Base-by-base conservation (phyloP, 2,888 invertebrate genomes). In the Deladenus siricidicola region DNA sequence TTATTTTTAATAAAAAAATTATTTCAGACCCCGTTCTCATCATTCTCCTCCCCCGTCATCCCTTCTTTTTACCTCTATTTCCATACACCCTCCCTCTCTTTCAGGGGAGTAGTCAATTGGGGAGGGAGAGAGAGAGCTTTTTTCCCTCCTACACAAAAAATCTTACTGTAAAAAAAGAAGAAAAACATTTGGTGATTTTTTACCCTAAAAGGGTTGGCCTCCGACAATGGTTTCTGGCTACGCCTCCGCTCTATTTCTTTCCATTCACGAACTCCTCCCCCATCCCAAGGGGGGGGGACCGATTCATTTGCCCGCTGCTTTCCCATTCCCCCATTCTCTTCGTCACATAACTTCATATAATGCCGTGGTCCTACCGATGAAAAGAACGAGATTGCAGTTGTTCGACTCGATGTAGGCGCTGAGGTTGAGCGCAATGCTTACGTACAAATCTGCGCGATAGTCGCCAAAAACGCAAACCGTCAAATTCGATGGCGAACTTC, bases 381-480 rank as follows among this genome's bases (percentile, higher is more conserved):
- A 59, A 29, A 59, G 19, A 26, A 58, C 58, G 34, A 59, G 23
- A 43, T 60, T 45, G 49, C 59, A 59, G 4, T 59, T 59, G 30
- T 59, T 28, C 10, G 43, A 23, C 17, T 45, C 45, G 28, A 59
- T 59, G 23, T 44, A 21, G 10, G 58, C 34, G 56, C 56, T 56
- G 45, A 59, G 26, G 57, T 56, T 48, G 24, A 59, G n/a, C 26
- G 34, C 23, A 26, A 49, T 58, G 17, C 45, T 29, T 26, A 39
- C 54, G 48, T 59, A 59, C 47, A 59, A 43, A 59, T 59, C 49
- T 17, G 48, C 55, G 30, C 47, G n/a, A 28, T 49, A 59, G 39
- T 59, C 59, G 4, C 59, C 59, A 42, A 59, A 59, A 14, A 59
- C 49, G 34, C 59, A 59, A 17, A 59, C 59, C 19, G 21, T 59